Base-by-base conservation (phyloP, 2,797 vertebrate genomes). In the Salarias fasciatus region DNA sequence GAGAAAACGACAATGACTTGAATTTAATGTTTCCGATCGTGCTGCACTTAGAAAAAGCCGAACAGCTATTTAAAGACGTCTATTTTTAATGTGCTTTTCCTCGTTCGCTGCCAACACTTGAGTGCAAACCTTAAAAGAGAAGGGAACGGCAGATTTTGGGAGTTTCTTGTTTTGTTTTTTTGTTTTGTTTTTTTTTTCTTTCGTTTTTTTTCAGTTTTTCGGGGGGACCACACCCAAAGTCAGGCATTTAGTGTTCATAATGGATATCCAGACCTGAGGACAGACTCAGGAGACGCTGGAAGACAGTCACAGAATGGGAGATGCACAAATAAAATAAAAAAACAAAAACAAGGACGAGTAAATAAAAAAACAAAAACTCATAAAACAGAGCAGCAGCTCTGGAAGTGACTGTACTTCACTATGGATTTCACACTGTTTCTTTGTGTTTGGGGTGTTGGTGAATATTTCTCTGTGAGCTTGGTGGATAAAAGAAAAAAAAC, bases 1-100 rank as follows among this genome's bases (percentile, higher is more conserved):
- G 92, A 92, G 90, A 90, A 82, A 93, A 88, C 69, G 85, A 93
- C 92, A 85, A 93, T 92, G 93, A 95, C 96, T 95, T 95, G 95
- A 96, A 95, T 86, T 90, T 67, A 81, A 87, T 91, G 72, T 88
- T 85, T 85, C 77, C 87, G 88, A 93, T 93, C 90, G 92, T 95
- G 93, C 94, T 95, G 94, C 94, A 94, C 94, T 92, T 94, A 94
- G 93, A 87, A 86, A 24, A 80, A 91, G 91, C 90, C 91, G 90
- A 90, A 92, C 90, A 83, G 92, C 93, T 95, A 89, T 91, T 91
- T 91, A 88, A 92, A 92, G 80, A 93, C 90, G 83, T 93, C 92
- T 92, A 90, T 95, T 93, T 94, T 79, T 93, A 94, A 92, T 93
- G 81, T 86, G 82, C 92, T 93, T 79, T 75, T 93, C 93, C 91